Percentiles rank a stretch among this genome's conserved stretches.
Evolutionary conservation across 2,113 vertebrate genomes (phyloP).

Genomic region (Phrynosoma platyrhinos): DNA sequence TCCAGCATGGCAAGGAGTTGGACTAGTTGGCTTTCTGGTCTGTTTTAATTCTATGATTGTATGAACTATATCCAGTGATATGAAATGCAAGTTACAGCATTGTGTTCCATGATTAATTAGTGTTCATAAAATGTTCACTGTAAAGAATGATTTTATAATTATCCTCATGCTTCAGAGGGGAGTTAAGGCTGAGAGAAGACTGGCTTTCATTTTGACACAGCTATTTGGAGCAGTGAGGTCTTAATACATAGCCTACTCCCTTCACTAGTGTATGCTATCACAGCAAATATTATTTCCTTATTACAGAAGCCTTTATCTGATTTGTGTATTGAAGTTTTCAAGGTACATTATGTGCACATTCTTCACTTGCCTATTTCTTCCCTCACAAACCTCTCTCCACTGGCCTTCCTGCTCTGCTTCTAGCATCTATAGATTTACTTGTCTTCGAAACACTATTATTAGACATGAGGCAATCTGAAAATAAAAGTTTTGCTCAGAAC

Average conservation of each 20-base stretch:
- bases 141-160: too few species aligned
- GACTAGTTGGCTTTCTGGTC: too few species aligned
- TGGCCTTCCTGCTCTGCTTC: neutral
- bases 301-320: accelerated
- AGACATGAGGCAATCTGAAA: accelerated
- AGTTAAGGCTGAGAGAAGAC: too few species aligned
- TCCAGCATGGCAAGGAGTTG: too few species aligned
- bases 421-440: neutral
- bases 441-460: neutral
- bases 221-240: too few species aligned
- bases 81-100: too few species aligned
- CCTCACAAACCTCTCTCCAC: neutral
- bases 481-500: neutral
- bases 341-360: conserved; percentile 10
- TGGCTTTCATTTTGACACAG: too few species aligned
- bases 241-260: neutral
- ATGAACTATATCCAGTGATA: too few species aligned
- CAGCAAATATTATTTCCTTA: neutral
- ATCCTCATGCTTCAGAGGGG: too few species aligned
- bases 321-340: neutral
- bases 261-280: neutral
- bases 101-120: too few species aligned
- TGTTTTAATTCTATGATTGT: too few species aligned
- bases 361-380: neutral
- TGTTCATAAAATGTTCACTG: too few species aligned